phyloP scores from a whole-genome alignment of 2,113 vertebrate species.

The Peucedramus taeniatus region DNA sequence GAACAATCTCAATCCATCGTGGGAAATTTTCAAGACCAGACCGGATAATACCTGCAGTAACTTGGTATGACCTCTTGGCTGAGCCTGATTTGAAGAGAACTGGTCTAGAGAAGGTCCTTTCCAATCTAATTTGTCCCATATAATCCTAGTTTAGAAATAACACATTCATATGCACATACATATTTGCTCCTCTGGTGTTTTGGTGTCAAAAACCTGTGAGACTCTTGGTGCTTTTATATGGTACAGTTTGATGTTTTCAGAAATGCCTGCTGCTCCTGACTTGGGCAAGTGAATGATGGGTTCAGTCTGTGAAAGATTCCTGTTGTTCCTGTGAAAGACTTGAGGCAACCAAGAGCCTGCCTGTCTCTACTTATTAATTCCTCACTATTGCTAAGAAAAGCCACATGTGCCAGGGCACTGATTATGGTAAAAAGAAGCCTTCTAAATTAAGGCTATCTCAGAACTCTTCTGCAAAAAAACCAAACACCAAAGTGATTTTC shows the following conservation, averaged over 20 bases:
- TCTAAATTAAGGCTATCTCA: background rate
- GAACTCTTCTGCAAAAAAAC: background rate
- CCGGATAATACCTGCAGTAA: background rate
- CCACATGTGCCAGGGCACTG: background rate
- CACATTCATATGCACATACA: background rate
- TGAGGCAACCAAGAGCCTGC: background rate
- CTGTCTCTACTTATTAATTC: background rate
- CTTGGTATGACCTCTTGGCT: background rate
- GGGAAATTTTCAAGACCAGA: background rate
- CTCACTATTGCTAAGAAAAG: background rate
- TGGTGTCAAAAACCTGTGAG: background rate
- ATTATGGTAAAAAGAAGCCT: background rate
- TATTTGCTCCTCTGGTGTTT: background rate
- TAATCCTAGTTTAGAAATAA: background rate
- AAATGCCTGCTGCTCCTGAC: background rate
- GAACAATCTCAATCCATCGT: background rate
- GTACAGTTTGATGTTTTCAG: background rate
- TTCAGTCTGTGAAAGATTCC: background rate
- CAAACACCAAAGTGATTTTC: background rate
- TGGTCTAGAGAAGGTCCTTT: background rate
- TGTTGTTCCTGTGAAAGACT: background rate
- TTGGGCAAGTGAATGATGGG: background rate
- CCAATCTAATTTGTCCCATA: background rate
- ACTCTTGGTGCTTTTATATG: background rate
- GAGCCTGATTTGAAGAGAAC: background rate